Conservation (phyloP, 2,797 vertebrate genomes). For the Etheostoma nigrum region DNA sequence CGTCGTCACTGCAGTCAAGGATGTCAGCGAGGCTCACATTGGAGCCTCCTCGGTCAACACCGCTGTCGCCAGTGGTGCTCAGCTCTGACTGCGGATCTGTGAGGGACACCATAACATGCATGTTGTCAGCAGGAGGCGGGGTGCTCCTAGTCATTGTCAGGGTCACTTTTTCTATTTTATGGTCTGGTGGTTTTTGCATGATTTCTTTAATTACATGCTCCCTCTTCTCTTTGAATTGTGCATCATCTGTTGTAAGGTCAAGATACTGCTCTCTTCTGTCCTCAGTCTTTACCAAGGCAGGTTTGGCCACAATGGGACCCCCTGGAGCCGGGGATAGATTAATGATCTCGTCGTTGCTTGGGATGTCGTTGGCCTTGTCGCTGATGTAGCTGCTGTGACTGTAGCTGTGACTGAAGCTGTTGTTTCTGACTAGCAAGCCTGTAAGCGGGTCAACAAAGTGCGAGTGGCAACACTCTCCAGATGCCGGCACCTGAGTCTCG, state of each 20-base stretch:
- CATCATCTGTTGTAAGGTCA: conserved; percentile 57
- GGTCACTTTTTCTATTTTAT: conserved; percentile 65
- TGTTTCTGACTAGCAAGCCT: conserved; percentile 82
- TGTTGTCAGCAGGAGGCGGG: conserved; percentile 70
- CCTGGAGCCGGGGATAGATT: conserved; percentile 79
- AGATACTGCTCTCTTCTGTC: conserved; percentile 69
- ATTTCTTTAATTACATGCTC: conserved; percentile 64
- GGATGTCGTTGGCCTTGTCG: conserved; percentile 74
- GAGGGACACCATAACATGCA: conserved; percentile 65
- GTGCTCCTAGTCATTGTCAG: conserved; percentile 35
- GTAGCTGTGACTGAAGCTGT: conserved; percentile 70
- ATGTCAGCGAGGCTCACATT: conserved; percentile 81
- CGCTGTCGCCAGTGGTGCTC: conserved; percentile 58
- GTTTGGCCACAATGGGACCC: conserved; percentile 76
- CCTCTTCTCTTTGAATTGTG: conserved; percentile 51
- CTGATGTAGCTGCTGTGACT: conserved; percentile 71
- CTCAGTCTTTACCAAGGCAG: conserved; percentile 49
- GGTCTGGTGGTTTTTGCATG: conserved; percentile 57
- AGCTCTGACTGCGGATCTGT: conserved; percentile 77
- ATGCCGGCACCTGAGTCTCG: conserved; percentile 67
- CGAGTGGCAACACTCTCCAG: conserved; percentile 80
- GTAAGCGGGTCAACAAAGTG: conserved; percentile 86
- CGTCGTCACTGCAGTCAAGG: conserved; percentile 87
- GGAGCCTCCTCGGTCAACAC: conserved; percentile 80
- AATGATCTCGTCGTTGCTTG: conserved; percentile 75